These are phyloP conservation scores for Cyphomyrus discorhynchus DNA, from an alignment of 2,113 vertebrate genomes.

Conservation along the genomic window DNA sequence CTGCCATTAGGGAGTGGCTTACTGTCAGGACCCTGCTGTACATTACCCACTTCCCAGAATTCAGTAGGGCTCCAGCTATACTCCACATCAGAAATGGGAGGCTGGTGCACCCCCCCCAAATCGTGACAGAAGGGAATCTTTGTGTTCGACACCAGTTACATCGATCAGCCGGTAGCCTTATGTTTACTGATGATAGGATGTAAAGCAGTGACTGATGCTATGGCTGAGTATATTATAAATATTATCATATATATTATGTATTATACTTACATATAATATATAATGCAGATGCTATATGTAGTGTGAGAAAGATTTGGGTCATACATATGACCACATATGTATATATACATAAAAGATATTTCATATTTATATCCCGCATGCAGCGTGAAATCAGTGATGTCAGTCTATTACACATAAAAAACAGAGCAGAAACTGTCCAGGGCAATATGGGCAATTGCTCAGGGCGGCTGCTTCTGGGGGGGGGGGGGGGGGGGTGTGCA, in stretches of 20 bases:
- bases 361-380: neutral
- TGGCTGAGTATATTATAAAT: neutral
- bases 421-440: neutral
- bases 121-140: neutral
- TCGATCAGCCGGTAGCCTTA: neutral
- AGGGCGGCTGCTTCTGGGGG: neutral
- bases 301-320: neutral
- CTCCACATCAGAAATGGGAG: conserved; percentile 42
- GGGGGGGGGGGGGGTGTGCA: neutral
- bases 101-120: conserved; percentile 27
- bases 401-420: neutral
- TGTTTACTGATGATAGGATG: neutral
- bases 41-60: conserved; percentile 63
- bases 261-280: neutral
- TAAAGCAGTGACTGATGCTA: neutral
- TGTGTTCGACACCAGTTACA: neutral
- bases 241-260: neutral
- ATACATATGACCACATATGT: neutral
- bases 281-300: neutral
- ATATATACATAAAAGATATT: neutral
- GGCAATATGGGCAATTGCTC: neutral
- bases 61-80: conserved; percentile 48
- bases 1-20: conserved; percentile 51
- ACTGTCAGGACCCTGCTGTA: conserved; percentile 59
- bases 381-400: neutral